Evolutionary conservation across 2,113 vertebrate species (phyloP).

Genomic region (Mobula birostris): DNA sequence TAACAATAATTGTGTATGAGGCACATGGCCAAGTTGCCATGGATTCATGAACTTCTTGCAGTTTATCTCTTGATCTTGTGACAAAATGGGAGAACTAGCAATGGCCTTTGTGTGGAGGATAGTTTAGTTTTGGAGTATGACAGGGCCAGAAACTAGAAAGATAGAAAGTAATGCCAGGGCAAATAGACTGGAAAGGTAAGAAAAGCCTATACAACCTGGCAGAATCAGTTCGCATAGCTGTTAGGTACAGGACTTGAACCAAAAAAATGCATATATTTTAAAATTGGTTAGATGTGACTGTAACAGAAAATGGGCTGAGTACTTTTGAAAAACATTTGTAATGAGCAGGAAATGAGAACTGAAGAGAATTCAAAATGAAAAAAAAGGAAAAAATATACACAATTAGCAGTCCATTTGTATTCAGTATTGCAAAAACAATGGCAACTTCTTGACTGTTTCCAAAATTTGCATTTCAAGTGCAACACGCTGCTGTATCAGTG

Average conservation of each 20-base stretch:
- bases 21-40: conserved; percentile 19
- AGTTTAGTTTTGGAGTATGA: not conserved
- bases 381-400: not conserved
- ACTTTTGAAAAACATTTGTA: not conserved
- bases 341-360: not conserved
- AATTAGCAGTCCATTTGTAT: too few relatives aligned
- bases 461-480: too few relatives aligned
- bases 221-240: not conserved
- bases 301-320: not conserved
- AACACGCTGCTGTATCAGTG: too few relatives aligned
- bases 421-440: too few relatives aligned
- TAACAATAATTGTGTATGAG: not conserved
- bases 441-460: too few relatives aligned
- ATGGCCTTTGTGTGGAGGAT: not conserved
- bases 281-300: not conserved
- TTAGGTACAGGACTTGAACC: not conserved
- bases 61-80: conserved; percentile 28
- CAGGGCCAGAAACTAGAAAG: not conserved
- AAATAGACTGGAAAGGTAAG: not conserved
- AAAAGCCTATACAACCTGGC: not conserved
- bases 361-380: not conserved
- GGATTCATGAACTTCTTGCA: conserved; percentile 21
- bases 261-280: not conserved
- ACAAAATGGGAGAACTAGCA: not conserved
- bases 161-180: not conserved